Conservation (phyloP, 2,797 vertebrate genomes). For the Acestrorhynchus altus region DNA sequence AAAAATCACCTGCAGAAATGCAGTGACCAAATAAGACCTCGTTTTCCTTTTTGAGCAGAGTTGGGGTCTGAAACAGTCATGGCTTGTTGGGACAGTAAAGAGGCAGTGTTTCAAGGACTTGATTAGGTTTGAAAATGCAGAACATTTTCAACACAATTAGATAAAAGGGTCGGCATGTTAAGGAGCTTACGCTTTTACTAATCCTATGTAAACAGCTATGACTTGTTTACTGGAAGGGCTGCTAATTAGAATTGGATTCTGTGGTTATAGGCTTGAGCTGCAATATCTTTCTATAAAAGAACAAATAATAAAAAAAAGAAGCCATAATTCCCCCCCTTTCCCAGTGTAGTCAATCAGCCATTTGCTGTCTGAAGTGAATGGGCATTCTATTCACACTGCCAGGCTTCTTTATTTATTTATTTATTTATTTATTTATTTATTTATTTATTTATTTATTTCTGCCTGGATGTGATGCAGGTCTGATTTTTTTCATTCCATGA, state of each 20-base stretch:
- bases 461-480: too few species aligned
- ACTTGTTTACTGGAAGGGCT: not conserved
- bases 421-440: too few species aligned
- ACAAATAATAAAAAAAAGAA: not conserved
- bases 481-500: too few species aligned
- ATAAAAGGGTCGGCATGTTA: conserved; percentile 18
- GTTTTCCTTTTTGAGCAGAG: conserved; percentile 12
- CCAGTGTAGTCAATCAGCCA: too few species aligned
- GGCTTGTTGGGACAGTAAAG: conserved; percentile 3
- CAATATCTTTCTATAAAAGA: too few species aligned
- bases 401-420: too few species aligned
- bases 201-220: conserved; percentile 25
- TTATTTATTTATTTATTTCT: too few species aligned
- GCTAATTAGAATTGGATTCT: not conserved
- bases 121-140: conserved; percentile 15
- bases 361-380: too few species aligned
- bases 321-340: too few species aligned
- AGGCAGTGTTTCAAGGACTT: conserved; percentile 21
- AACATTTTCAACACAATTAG: conserved; percentile 31
- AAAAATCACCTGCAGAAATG: not conserved
- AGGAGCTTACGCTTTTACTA: conserved; percentile 13
- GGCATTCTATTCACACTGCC: too few species aligned
- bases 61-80: not conserved
- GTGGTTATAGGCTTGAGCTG: too few species aligned
- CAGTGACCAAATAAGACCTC: conserved; percentile 18